A percentile compares a stretch with the other conserved stretches of the same genome.
These are phyloP conservation scores for Leptopterna dolabrata DNA, from an alignment of 2,888 invertebrate species.

Conservation along the genomic window DNA sequence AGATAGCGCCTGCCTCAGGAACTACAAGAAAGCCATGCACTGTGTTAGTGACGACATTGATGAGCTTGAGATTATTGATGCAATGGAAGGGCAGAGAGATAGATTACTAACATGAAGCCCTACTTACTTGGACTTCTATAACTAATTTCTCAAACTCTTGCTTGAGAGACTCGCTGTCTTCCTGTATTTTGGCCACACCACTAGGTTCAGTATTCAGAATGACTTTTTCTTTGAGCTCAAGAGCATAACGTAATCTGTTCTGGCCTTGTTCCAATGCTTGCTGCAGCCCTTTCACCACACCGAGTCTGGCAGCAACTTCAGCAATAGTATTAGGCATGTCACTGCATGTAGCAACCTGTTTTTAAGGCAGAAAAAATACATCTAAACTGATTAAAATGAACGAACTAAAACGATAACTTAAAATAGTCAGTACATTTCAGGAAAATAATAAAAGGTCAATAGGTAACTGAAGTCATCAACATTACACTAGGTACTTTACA, in stretches of 20 bases:
- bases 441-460: too few relatives aligned
- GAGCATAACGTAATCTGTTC: constrained; percentile 82
- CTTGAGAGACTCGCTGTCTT: constrained; percentile 89
- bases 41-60: too few relatives aligned
- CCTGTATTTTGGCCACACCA: constrained; percentile 89
- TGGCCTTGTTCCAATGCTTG: constrained; percentile 94
- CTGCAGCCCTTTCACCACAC: constrained; percentile 87
- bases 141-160: constrained; percentile 91
- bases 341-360: constrained; percentile 74
- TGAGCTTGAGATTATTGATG: too few relatives aligned
- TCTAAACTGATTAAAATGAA: not conserved
- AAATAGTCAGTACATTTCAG: too few relatives aligned
- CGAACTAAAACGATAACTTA: too few relatives aligned
- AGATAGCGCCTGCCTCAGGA: constrained; percentile 80
- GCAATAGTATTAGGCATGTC: constrained; percentile 83
- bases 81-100: too few relatives aligned
- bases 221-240: constrained; percentile 92
- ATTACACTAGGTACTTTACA: too few relatives aligned
- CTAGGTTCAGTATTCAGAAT: constrained; percentile 91
- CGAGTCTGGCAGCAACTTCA: constrained; percentile 88
- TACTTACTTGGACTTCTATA: constrained; percentile 75
- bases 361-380: not conserved
- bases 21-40: constrained; percentile 65
- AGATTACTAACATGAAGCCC: not conserved
- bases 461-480: too few relatives aligned